phyloP scores from a whole-genome alignment of 2,797 vertebrate species.

The Enteromius mattozi region DNA sequence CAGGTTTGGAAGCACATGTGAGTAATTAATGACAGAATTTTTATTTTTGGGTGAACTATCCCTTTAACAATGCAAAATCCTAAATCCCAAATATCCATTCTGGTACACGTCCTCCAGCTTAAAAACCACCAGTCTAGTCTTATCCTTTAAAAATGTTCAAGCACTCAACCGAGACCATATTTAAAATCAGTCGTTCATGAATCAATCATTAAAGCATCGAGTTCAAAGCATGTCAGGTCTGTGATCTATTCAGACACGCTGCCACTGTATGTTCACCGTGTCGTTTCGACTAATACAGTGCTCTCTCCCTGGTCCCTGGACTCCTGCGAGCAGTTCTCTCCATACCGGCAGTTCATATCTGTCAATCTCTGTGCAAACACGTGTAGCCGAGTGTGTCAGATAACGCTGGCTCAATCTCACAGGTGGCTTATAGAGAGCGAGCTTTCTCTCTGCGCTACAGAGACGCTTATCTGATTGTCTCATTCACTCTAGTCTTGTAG shows the following conservation, averaged over 20 bases:
- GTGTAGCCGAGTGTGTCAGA: constrained; percentile 44
- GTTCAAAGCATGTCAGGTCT: not conserved
- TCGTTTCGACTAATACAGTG: not conserved
- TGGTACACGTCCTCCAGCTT: not conserved
- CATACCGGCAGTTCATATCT: constrained; percentile 36
- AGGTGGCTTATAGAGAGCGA: constrained; percentile 41
- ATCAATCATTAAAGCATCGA: not conserved
- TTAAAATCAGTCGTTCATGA: not conserved
- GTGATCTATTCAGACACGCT: not conserved
- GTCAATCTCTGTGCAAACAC: constrained; percentile 39
- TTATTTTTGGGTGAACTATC: too few relatives aligned
- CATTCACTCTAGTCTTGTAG: constrained; percentile 37
- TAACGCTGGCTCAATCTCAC: constrained; percentile 38
- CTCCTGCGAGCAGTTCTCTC: constrained; percentile 18
- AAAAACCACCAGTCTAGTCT: not conserved
- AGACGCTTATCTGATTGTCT: constrained; percentile 51
- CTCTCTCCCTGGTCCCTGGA: not conserved
- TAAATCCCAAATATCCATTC: not conserved
- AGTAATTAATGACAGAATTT: too few relatives aligned
- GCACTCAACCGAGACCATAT: not conserved
- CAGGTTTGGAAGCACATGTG: too few relatives aligned
- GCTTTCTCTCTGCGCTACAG: constrained; percentile 31
- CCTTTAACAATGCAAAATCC: not conserved
- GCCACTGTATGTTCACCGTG: not conserved
- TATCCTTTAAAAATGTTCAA: not conserved